Evolutionary conservation across 2,797 vertebrate species (phyloP).

Genomic region (Macropodus opercularis): DNA sequence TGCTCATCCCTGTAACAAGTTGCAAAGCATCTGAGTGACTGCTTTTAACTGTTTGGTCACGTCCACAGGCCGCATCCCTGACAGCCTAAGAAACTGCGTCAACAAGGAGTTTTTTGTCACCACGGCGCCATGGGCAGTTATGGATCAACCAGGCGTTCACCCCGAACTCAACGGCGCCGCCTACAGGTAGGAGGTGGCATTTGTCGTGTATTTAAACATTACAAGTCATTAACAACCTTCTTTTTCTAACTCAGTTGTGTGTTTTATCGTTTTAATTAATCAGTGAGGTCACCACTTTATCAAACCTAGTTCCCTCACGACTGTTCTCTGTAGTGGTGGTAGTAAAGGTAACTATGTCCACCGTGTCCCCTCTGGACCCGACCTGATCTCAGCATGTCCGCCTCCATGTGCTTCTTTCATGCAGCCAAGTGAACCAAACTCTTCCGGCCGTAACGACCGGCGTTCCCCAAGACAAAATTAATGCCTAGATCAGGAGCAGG

Average conservation of each 20-base stretch:
- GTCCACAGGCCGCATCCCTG: constrained; percentile 92
- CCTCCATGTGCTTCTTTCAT: constrained; percentile 78
- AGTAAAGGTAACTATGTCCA: constrained; percentile 33
- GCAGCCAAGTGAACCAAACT: constrained; percentile 83
- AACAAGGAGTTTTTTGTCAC: constrained; percentile 98
- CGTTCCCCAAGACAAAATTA: constrained; percentile 84
- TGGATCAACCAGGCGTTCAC: constrained; percentile 92
- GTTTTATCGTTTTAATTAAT: constrained; percentile 1
- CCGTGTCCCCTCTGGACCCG: constrained; percentile 32
- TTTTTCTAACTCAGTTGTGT: background rate
- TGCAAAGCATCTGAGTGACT: background rate
- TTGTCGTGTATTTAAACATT: background rate
- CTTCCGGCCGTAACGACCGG: constrained; percentile 76
- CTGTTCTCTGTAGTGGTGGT: constrained; percentile 28
- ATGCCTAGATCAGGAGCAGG: constrained; percentile 83
- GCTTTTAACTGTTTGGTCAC: background rate
- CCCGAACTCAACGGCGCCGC: constrained; percentile 95
- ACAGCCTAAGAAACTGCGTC: constrained; percentile 96
- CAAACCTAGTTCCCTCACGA: constrained; percentile 5
- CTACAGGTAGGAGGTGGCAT: constrained; percentile 86
- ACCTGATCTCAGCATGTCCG: constrained; percentile 72
- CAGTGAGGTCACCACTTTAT: background rate
- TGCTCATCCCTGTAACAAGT: background rate
- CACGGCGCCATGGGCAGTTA: constrained; percentile 91
- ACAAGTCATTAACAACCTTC: background rate